Base-by-base conservation (phyloP, 2,113 vertebrate genomes). In the Tichodroma muraria region DNA sequence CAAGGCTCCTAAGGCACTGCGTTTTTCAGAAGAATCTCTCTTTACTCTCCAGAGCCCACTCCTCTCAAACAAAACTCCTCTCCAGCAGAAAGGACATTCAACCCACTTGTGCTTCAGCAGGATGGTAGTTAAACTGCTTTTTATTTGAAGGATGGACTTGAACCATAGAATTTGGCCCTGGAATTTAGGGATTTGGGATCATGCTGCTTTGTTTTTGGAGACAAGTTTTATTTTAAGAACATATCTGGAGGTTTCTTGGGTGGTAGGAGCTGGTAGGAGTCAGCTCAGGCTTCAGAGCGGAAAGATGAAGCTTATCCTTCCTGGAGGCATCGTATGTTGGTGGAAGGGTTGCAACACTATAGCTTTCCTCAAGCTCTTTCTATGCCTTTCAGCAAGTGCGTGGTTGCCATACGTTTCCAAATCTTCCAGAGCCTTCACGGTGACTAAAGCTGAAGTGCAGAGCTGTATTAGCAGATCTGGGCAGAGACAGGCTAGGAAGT, bases 191-290 rank as follows among this genome's bases (percentile, higher is more conserved):
- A 73, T 69, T 89, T 80, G 54, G 52, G 23, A 73, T 88, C 2
- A 1, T 50, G 38, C 4, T 3, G 63, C 75, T 91, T 85, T 76
- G 30, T 54, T 88, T 94, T 83, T 70, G 60, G 42, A 85, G 76
- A 33, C 50, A 88, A 23, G 21, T 77, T 94, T 88, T 93, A 76
- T 94, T 91, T 93, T 85, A 79, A 78, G 82, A 85, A 70, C 7
- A n/a, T 77, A 80, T 28, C 23, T 73, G 12, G 52, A 65, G 12
- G 0, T 31, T 53, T 72, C 80, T 47, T 7, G 31, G 4, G 7
- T 71, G 31, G 9, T 64, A 56, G 65, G 35, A 78, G 35, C 21
- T 70, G 8, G 47, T 59, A 83, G 69, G 54, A 93, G 13, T 68
- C 64, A 84, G 40, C 54, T 87, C 8, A 38, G 49, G 27, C 5